phyloP scores from a whole-genome alignment of 2,113 vertebrate species.

The Grammomys dolichurus region DNA sequence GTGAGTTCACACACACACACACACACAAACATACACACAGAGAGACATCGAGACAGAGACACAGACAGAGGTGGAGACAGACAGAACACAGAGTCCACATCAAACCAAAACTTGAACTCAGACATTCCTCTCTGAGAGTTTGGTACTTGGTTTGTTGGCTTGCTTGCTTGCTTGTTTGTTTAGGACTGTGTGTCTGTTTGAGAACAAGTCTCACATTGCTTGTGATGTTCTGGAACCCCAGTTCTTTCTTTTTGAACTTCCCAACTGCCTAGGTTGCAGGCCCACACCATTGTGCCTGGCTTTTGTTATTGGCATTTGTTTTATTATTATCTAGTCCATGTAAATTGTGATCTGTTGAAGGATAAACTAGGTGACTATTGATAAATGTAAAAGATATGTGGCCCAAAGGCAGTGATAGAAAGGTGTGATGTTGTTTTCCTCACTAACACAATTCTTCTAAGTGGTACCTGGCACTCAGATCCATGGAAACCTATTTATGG shows the following conservation, averaged over 20 bases:
- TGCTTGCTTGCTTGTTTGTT: background rate
- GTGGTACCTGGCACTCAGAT: rapidly evolving
- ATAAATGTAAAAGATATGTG: background rate
- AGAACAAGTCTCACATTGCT: background rate
- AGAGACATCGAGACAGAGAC: background rate
- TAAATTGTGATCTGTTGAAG: background rate
- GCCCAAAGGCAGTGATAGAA: background rate
- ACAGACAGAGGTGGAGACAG: background rate
- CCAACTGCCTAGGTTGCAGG: background rate
- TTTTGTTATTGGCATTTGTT: background rate
- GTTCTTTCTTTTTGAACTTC: background rate
- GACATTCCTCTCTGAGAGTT: background rate
- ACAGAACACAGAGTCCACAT: background rate
- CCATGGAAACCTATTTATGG: background rate
- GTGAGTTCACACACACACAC: background rate
- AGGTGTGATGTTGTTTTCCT: rapidly evolving
- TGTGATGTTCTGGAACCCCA: background rate
- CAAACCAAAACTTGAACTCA: background rate
- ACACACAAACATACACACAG: background rate
- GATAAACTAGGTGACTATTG: background rate
- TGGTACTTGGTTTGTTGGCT: background rate
- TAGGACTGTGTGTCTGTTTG: background rate
- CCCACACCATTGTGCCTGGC: background rate
- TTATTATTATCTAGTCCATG: background rate
- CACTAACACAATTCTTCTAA: background rate